phyloP scores from a whole-genome alignment of 2,888 invertebrate species.

The Pollenia angustigena region DNA sequence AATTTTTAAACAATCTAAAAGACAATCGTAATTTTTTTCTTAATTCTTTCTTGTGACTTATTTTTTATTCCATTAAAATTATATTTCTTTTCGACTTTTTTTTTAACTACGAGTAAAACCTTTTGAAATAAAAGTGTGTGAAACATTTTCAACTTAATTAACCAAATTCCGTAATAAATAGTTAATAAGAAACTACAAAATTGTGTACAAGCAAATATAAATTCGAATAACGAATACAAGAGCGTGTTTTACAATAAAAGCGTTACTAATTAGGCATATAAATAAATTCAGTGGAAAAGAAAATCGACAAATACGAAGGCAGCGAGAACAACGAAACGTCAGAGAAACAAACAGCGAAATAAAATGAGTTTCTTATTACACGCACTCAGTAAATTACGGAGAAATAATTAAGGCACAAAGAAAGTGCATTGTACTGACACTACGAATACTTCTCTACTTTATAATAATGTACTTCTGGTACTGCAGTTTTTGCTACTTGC shows the following conservation, averaged over 20 bases:
- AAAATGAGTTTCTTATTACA: conserved; percentile 18
- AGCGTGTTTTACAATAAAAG: neutral
- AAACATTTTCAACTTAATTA: conserved; percentile 40
- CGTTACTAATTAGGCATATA: conserved; percentile 35
- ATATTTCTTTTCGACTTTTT: neutral
- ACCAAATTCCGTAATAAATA: conserved; percentile 19
- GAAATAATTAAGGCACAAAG: conserved; percentile 31
- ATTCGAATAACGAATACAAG: neutral
- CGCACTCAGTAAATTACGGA: neutral
- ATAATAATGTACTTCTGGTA: neutral
- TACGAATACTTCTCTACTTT: neutral
- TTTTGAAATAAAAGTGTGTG: conserved; percentile 1
- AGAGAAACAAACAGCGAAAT: neutral
- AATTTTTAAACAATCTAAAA: too few species aligned
- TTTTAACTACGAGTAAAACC: neutral
- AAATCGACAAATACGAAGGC: neutral
- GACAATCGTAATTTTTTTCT: too few species aligned
- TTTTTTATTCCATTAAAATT: neutral
- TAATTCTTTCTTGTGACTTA: neutral
- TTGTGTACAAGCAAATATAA: neutral
- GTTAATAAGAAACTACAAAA: neutral
- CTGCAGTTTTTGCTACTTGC: neutral
- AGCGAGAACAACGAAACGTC: too few species aligned
- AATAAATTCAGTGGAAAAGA: conserved; percentile 9
- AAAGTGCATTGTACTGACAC: conserved; percentile 28